Percentiles rank a stretch among this genome's conserved stretches.
phyloP scores from a whole-genome alignment of 2,113 vertebrate species.

The Laticauda colubrina region DNA sequence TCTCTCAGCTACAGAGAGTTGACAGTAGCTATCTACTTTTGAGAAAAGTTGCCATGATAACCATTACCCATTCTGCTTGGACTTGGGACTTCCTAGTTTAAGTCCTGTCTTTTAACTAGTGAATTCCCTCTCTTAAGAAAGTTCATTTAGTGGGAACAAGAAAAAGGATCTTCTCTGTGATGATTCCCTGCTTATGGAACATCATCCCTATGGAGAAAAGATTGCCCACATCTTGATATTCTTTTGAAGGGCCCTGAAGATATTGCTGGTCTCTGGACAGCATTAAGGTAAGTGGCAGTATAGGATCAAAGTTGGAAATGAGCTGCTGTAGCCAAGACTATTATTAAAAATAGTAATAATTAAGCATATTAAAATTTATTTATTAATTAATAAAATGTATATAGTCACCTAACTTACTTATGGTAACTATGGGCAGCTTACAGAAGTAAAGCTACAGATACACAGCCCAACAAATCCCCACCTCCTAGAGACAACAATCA shows the following conservation, averaged over 20 bases:
- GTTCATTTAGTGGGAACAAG: background rate
- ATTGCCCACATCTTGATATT: background rate
- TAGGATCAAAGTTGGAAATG: background rate
- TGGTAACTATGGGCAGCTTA: background rate
- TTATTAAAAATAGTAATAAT: background rate
- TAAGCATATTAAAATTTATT: background rate
- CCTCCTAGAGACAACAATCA: background rate
- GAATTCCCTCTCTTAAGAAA: background rate
- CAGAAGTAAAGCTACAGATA: background rate
- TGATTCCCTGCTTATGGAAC: background rate
- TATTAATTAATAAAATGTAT: background rate
- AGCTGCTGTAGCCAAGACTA: background rate
- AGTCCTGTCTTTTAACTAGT: background rate
- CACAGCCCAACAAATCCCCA: background rate
- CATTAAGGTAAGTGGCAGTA: background rate
- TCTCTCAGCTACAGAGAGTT: background rate
- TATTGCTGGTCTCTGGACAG: background rate
- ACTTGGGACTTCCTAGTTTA: background rate
- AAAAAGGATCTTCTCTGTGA: background rate
- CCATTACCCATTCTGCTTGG: background rate
- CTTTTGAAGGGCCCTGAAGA: background rate
- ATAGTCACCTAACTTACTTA: background rate
- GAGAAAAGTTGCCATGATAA: background rate
- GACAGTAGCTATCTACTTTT: background rate
- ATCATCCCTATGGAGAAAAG: background rate